phyloP scores from a whole-genome alignment of 2,888 invertebrate genomes.

The Trissolcus japonicus region DNA sequence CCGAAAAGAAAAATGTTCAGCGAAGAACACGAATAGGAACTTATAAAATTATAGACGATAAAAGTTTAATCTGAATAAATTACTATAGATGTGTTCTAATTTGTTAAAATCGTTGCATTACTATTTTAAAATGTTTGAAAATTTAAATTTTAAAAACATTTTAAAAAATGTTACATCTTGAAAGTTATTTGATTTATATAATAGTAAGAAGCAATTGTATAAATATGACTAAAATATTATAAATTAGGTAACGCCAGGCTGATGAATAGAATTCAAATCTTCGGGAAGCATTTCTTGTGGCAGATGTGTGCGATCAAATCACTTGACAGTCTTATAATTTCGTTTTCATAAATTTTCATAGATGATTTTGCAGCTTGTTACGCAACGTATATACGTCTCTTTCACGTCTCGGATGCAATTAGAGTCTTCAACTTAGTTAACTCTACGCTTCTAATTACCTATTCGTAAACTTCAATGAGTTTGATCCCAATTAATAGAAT shows the following conservation, averaged over 20 bases:
- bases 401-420: constrained; percentile 50
- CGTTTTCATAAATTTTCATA: constrained; percentile 27
- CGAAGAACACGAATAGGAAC: too few species aligned
- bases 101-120: too few species aligned
- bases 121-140: too few species aligned
- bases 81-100: too few species aligned
- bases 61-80: too few species aligned
- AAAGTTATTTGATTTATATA: not conserved
- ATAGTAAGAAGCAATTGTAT: not conserved
- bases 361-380: constrained; percentile 47
- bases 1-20: too few species aligned
- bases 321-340: constrained; percentile 40
- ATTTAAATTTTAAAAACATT: not conserved
- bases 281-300: too few species aligned
- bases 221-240: not conserved
- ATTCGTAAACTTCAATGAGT: constrained; percentile 54
- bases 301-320: constrained; percentile 14
- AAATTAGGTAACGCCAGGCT: not conserved
- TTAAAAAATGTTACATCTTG: not conserved
- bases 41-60: too few species aligned
- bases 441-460: constrained; percentile 50
- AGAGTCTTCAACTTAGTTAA: constrained; percentile 52
- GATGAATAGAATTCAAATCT: not conserved
- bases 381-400: constrained; percentile 51
- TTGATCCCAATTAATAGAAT: constrained; percentile 49